Percentiles rank a stretch among this genome's conserved stretches.
These are phyloP conservation scores for Triplophysa yarkandensis DNA, from an alignment of 2,797 vertebrate genomes.

Conservation along the genomic window DNA sequence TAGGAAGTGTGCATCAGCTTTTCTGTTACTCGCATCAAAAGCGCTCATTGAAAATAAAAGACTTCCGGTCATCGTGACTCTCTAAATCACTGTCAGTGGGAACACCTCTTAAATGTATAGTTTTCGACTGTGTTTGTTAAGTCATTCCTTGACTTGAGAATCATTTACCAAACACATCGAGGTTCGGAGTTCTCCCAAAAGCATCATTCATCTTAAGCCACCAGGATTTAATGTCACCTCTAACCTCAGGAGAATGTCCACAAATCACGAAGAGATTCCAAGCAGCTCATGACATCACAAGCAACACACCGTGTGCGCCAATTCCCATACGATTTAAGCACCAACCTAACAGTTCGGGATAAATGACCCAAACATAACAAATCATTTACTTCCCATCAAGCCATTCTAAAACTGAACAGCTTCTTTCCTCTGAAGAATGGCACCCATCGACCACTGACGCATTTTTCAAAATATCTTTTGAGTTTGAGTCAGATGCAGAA, in stretches of 20 bases:
- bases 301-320: not conserved
- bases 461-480: too few relatives aligned
- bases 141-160: conserved; percentile 17
- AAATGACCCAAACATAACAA: too few relatives aligned
- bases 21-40: not conserved
- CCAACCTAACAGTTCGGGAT: not conserved
- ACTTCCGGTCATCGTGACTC: not conserved
- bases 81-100: not conserved
- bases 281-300: not conserved
- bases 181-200: conserved; percentile 24
- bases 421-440: not conserved
- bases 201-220: conserved; percentile 22
- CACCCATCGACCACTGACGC: too few relatives aligned
- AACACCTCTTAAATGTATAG: conserved; percentile 16
- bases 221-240: conserved; percentile 38
- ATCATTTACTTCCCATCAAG: too few relatives aligned
- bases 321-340: conserved; percentile 17
- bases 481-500: too few relatives aligned
- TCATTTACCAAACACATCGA: conserved; percentile 16
- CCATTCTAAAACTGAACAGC: too few relatives aligned
- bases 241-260: conserved; percentile 4
- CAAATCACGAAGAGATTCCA: conserved; percentile 1
- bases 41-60: not conserved
- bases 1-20: too few relatives aligned
- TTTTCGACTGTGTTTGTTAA: conserved; percentile 20